phyloP scores from a whole-genome alignment of 2,888 invertebrate species.

The Drosophila affinis region DNA sequence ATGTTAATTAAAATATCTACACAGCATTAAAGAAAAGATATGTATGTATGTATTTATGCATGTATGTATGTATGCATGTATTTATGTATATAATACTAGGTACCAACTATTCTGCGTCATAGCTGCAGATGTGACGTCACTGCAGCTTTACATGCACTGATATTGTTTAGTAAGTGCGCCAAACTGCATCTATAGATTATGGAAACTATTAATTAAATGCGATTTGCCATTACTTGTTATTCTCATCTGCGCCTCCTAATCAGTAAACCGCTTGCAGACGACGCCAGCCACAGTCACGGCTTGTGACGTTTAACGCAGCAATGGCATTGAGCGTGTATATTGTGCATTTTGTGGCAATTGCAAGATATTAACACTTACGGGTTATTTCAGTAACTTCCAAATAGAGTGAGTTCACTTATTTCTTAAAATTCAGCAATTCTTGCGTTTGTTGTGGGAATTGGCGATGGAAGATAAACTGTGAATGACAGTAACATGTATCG shows the following conservation, averaged over 20 bases:
- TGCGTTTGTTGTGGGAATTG: neutral
- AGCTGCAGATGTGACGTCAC: conserved; percentile 38
- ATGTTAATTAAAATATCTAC: too few relatives aligned
- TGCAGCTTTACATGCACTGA: conserved; percentile 24
- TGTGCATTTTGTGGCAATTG: neutral
- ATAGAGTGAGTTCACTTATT: neutral
- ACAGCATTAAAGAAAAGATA: too few relatives aligned
- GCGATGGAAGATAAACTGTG: neutral
- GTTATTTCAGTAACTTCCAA: neutral
- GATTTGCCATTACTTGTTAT: conserved; percentile 32
- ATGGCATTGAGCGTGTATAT: neutral
- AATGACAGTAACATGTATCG: neutral
- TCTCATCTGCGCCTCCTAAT: conserved; percentile 4
- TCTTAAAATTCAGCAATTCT: neutral
- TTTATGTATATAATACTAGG: neutral
- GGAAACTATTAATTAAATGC: conserved; percentile 39
- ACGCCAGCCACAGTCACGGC: neutral
- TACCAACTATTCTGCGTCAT: neutral
- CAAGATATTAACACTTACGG: neutral
- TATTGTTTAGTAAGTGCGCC: conserved; percentile 19
- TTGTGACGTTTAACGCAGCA: neutral
- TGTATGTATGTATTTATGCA: too few relatives aligned
- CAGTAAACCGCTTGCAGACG: neutral
- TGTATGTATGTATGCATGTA: too few relatives aligned
- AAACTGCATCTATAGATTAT: conserved; percentile 1